These are phyloP conservation scores for Netta rufina DNA, from an alignment of 2,797 vertebrate genomes.

Conservation along the genomic window DNA sequence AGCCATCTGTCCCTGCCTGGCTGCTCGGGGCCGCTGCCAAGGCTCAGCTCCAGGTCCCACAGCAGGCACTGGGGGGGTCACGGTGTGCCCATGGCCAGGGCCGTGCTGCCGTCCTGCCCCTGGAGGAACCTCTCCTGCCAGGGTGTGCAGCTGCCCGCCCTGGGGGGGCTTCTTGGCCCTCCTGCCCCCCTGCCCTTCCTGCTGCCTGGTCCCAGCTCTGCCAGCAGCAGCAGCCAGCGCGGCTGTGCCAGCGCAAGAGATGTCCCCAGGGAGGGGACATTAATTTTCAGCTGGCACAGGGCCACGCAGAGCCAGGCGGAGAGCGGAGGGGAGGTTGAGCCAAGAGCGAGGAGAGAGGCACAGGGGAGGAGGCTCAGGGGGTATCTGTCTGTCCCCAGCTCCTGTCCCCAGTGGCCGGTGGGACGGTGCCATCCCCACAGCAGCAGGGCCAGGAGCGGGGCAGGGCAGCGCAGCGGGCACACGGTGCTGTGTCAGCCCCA, in stretches of 20 bases:
- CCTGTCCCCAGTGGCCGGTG: not conserved
- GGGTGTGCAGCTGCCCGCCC: not conserved
- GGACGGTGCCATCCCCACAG: not conserved
- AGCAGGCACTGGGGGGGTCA: accelerated
- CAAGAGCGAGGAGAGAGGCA: not conserved
- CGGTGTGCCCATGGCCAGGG: accelerated
- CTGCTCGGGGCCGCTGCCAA: not conserved
- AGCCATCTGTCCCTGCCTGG: not conserved
- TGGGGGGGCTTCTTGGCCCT: not conserved
- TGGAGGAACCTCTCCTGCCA: not conserved
- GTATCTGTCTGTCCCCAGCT: not conserved
- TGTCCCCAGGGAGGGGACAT: not conserved
- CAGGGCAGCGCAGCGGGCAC: accelerated
- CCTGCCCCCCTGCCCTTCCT: not conserved
- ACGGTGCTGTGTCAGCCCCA: accelerated
- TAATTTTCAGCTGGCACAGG: not conserved
- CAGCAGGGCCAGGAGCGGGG: not conserved
- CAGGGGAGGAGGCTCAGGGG: not conserved
- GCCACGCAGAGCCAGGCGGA: not conserved
- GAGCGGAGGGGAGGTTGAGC: not conserved
- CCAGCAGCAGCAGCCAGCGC: not conserved
- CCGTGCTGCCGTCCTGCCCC: accelerated
- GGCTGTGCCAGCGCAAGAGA: too few species aligned
- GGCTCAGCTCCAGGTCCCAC: not conserved
- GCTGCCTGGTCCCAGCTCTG: too few species aligned